These are phyloP conservation scores for Apteryx mantelli DNA, from an alignment of 2,113 vertebrate genomes.

Conservation along the genomic window DNA sequence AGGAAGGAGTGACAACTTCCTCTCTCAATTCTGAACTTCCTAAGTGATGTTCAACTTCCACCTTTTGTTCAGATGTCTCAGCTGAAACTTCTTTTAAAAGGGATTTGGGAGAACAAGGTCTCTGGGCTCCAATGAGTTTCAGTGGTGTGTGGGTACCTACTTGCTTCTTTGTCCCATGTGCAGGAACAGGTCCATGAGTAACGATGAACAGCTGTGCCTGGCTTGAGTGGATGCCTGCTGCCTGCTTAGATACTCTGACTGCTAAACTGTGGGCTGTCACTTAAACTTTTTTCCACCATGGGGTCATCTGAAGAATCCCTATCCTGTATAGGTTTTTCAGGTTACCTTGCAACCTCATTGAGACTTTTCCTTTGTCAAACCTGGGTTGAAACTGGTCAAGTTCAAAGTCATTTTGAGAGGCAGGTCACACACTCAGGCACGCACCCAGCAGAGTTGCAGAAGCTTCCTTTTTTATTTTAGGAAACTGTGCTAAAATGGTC, in stretches of 20 bases:
- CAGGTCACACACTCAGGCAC: too few relatives aligned
- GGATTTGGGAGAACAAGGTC: neutral
- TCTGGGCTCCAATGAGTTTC: neutral
- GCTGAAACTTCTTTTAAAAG: neutral
- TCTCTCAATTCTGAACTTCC: neutral
- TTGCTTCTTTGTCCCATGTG: neutral
- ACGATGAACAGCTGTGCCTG: fast-evolving
- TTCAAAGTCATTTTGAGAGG: too few relatives aligned
- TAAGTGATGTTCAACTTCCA: neutral
- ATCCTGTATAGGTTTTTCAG: neutral
- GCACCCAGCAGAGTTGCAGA: too few relatives aligned
- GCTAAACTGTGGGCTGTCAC: neutral
- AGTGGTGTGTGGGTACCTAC: neutral
- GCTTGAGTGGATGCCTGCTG: neutral
- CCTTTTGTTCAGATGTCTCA: neutral
- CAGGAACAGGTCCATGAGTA: neutral
- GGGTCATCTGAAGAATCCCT: neutral
- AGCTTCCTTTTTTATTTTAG: too few relatives aligned
- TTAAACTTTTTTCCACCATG: neutral
- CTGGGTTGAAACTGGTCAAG: too few relatives aligned
- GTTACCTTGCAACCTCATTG: neutral
- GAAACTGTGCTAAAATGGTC: too few relatives aligned
- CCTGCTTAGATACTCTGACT: neutral
- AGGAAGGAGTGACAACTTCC: too few relatives aligned
- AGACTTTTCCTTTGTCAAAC: neutral